Percentiles rank a stretch among this genome's conserved stretches.
These are phyloP conservation scores for Seira sanloemensis DNA, from an alignment of 2,888 invertebrate species.

Conservation along the genomic window DNA sequence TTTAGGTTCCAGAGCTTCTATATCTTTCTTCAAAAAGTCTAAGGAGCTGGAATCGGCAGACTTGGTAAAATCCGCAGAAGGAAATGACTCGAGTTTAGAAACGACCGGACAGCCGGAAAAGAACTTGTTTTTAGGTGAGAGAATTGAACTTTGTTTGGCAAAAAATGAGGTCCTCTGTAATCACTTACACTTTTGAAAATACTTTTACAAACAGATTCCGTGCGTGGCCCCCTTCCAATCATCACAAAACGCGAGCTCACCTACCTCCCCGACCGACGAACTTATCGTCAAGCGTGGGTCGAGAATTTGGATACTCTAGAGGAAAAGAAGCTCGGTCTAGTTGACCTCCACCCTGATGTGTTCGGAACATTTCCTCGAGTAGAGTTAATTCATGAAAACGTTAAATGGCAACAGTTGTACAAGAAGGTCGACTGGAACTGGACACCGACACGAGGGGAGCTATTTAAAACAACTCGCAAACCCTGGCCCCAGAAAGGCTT, in stretches of 20 bases:
- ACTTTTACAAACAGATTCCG: too few species aligned
- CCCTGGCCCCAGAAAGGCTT: conserved; percentile 98
- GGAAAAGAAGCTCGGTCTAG: conserved; percentile 87
- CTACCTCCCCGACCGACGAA: conserved; percentile 76
- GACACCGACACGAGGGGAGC: conserved; percentile 88
- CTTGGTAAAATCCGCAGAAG: too few species aligned
- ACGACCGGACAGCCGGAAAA: too few species aligned
- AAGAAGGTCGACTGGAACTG: conserved; percentile 87
- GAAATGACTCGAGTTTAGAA: too few species aligned
- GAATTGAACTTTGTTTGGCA: too few species aligned
- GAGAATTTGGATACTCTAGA: conserved; percentile 87
- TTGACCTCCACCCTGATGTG: conserved; percentile 92
- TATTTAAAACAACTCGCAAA: conserved; percentile 91
- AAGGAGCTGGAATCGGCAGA: too few species aligned
- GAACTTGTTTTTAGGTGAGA: too few species aligned
- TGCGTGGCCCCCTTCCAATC: conserved; percentile 75
- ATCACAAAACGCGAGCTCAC: conserved; percentile 75
- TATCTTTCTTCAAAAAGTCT: too few species aligned
- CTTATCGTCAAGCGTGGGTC: conserved; percentile 89
- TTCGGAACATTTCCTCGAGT: conserved; percentile 89
- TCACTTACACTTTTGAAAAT: too few species aligned
- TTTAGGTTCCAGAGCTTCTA: too few species aligned
- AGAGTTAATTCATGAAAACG: conserved; percentile 90
- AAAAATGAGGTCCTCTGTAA: too few species aligned
- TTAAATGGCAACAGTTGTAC: conserved; percentile 90